Evolutionary conservation across 1,140 invertebrate species (phyloP), one percentile per base, ranked within the genome.

Genomic region (Latrodectus geometricus): DNA sequence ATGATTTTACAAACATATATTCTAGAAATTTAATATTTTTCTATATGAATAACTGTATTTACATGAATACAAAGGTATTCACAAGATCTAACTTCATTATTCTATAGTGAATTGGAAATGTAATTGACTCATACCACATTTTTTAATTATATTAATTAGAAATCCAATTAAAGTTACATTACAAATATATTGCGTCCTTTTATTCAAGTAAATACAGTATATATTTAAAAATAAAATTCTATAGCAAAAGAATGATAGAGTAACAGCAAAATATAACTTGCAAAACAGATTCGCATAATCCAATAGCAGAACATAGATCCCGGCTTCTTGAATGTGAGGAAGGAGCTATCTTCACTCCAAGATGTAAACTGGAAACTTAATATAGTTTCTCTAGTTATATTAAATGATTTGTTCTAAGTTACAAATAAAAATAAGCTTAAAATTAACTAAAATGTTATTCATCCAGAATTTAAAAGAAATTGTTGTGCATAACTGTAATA

Each of bases 241-340:
- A 80, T n/a, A 66, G 52, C 66, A 66, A n/a, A 70, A 69, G 17
- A 49, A 15, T 61, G 23, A 49, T 70, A 77, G 70, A 77, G 70
- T 77, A 77, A 86, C 75, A 86, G 17, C 66, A 86, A 86, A 86
- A 86, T 83, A 86, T 86, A 86, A 86, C 83, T 86, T 86, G 83
- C 83, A 86, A 86, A 77, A 86, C 17, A 50, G 70, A 77, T 78
- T 85, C 74, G 48, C 73, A 70, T 56, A 52, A 86, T 86, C 83
- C 83, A 68, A 66, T 68, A 78, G 76, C 52, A 21, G 74, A 61
- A 68, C 78, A 56, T 15, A 35, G 83, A 54, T 54, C 73, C 35
- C 50, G 61, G 66, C 74, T 86, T 86, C 83, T 77, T 85, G 74
- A 61, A 74, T 76, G 52, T n/a, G 54, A 61, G 54, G 73, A 75